Evolutionary conservation across 2,113 vertebrate species (phyloP).

Genomic region (Pungitius pungitius): DNA sequence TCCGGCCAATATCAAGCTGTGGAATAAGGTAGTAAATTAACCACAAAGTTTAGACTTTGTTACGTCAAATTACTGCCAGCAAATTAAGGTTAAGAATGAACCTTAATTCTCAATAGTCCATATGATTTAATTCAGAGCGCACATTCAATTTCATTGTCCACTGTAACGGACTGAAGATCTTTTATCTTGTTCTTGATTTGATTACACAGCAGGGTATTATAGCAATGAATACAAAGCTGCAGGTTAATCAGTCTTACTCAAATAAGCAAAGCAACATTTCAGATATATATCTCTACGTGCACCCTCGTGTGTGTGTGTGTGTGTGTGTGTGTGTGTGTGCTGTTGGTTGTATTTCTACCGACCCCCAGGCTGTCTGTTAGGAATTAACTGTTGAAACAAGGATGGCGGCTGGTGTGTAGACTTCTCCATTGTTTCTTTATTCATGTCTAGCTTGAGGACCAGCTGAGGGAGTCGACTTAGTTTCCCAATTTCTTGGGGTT

Average conservation of each 20-base stretch:
- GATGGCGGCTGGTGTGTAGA: neutral
- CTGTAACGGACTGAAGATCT: no score
- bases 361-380: neutral
- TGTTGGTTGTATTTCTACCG: neutral
- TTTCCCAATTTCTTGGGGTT: constrained; percentile 26
- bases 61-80: neutral
- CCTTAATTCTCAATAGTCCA: neutral
- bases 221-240: neutral
- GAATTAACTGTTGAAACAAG: constrained; percentile 7
- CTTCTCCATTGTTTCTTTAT: constrained; percentile 35
- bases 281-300: neutral
- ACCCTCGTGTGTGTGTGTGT: neutral
- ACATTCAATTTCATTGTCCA: neutral
- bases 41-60: neutral
- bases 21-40: constrained; percentile 1
- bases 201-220: neutral
- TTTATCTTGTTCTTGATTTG: neutral
- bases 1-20: neutral
- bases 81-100: neutral
- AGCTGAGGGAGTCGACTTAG: constrained; percentile 11
- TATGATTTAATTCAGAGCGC: neutral
- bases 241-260: neutral
- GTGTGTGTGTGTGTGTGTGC: neutral
- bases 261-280: neutral
- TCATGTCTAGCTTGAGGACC: constrained; percentile 14